Evolutionary conservation across 1,140 invertebrate genomes (phyloP), one percentile per base, ranked within the genome.

Genomic region (Drosophila obscura): DNA sequence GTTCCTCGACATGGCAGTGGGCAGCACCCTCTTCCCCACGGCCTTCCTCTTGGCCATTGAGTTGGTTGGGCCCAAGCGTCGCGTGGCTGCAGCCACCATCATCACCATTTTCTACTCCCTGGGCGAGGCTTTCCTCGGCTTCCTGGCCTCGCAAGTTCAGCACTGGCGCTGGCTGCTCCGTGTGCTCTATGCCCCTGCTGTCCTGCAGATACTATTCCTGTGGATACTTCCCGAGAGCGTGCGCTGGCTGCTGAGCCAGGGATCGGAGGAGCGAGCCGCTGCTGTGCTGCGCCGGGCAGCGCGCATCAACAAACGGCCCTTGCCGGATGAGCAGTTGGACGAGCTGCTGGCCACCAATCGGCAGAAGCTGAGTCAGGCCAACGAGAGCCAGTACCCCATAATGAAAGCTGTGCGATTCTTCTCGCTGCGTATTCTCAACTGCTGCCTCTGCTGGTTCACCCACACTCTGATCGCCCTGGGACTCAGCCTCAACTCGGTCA

Each of bases 391-490:
- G 58, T 91, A 89, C 44, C 90, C 90, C 1, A 91, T 91, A 1
- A 65, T 43, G 75, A 64, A 60, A 16, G 76, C 83, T 0, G 67
- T 84, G 6, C 75, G 55, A 3, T 74, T 80, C 35, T 91, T 91
- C n/a, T 48, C 64, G 80, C 87, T 94, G 68, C 93, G 95, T 35
- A 92, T 96, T 58, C 79, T 94, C 3, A 93, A 94, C 24, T 94
- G 95, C 72, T 94, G 93, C 49, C 94, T 95, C 90, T 96, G 94
- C 90, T 96, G 95, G 95, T 92, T 95, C 2, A 94, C 94, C 0
- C 94, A 94, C 67, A 93, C 94, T 0, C 95, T 97, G 78, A 94
- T 96, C 5, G 97, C 96, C 80, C 96, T 96, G 90, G 97, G 96
- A 0, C 89, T 97, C 11, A 96, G 96, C n/a, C 93, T 97, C 44